A percentile compares a stretch with the other conserved stretches of the same genome.
These are phyloP conservation scores for Campoplex capitator DNA, from an alignment of 2,888 invertebrate genomes.

Conservation along the genomic window DNA sequence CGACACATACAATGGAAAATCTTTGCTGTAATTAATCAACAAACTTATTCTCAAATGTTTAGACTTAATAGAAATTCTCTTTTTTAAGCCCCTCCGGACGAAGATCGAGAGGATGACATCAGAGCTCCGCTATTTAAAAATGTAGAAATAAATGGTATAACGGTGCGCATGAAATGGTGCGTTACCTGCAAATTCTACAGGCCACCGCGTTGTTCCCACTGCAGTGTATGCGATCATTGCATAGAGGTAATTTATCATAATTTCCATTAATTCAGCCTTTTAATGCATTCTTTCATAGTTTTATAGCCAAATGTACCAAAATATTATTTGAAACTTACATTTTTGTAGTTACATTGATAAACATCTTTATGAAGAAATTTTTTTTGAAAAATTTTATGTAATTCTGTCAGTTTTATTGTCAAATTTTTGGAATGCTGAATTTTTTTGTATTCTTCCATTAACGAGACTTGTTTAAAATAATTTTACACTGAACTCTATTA, in stretches of 20 bases:
- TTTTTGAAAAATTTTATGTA: too few relatives aligned
- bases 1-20: neutral
- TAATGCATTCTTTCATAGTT: too few relatives aligned
- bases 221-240: constrained; percentile 99
- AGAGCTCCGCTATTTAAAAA: constrained; percentile 98
- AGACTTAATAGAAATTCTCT: neutral
- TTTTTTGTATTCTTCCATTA: neutral
- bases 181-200: constrained; percentile 99
- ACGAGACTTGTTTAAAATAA: neutral
- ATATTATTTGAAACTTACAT: too few relatives aligned
- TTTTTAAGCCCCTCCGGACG: constrained; percentile 94
- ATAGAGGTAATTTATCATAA: constrained; percentile 90
- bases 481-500: neutral
- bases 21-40: neutral
- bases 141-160: constrained; percentile 99
- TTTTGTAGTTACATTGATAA: too few relatives aligned
- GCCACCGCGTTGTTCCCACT: constrained; percentile 99
- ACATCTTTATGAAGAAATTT: too few relatives aligned
- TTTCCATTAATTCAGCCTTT: too few relatives aligned
- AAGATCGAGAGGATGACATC: constrained; percentile 98
- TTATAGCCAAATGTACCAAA: too few relatives aligned
- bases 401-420: too few relatives aligned
- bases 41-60: neutral
- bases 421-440: too few relatives aligned
- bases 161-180: constrained; percentile 99